Conservation (phyloP, 2,888 invertebrate species). For the Tetanocera ferruginea region DNA sequence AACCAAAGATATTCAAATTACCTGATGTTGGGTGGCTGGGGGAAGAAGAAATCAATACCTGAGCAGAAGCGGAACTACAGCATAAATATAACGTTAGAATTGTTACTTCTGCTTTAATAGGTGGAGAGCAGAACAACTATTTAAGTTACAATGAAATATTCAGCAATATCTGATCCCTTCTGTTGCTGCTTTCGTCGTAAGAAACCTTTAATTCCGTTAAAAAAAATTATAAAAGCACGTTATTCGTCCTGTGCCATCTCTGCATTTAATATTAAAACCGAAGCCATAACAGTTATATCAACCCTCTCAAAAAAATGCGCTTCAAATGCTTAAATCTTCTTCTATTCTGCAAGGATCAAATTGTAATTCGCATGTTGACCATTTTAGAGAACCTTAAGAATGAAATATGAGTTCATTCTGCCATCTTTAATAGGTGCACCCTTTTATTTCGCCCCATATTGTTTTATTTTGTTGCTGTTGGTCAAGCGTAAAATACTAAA, state of each 20-base stretch:
- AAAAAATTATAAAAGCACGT: too few relatives aligned
- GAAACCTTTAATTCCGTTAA: not conserved
- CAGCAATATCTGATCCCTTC: not conserved
- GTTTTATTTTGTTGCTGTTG: conserved; percentile 31
- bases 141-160: not conserved
- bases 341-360: conserved; percentile 28
- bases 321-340: conserved; percentile 28
- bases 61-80: not conserved
- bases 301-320: not conserved
- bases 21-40: not conserved
- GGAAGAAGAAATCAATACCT: not conserved
- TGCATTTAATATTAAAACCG: not conserved
- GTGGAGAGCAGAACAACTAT: not conserved
- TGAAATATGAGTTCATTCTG: conserved; percentile 50
- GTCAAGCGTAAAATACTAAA: conserved; percentile 49
- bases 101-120: too few relatives aligned
- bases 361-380: conserved; percentile 44
- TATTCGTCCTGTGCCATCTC: not conserved
- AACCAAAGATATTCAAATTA: not conserved
- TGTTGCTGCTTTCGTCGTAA: not conserved
- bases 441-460: not conserved
- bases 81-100: not conserved
- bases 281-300: conserved; percentile 18
- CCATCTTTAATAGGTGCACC: not conserved
- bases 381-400: conserved; percentile 6